Evolutionary conservation across 2,888 invertebrate genomes (phyloP).

Genomic region (Melanostoma scalare): DNA sequence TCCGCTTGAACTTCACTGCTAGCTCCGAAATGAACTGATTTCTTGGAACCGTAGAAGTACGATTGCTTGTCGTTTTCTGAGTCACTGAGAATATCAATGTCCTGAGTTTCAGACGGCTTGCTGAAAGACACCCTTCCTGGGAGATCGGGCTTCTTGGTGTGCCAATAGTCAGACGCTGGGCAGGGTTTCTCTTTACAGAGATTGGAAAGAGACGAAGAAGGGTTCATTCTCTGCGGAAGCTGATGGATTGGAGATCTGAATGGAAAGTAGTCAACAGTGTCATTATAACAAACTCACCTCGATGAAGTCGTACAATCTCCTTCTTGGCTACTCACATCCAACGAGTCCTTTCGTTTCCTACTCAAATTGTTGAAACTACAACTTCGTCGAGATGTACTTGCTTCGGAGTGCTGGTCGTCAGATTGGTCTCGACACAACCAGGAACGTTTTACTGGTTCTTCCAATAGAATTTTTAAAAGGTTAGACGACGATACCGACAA

Average conservation of each 20-base stretch:
- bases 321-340: constrained; percentile 75
- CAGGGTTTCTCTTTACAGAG: constrained; percentile 47
- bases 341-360: constrained; percentile 67
- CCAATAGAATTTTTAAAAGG: constrained; percentile 80
- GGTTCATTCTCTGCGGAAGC: constrained; percentile 46
- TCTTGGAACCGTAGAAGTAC: constrained; percentile 75
- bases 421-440: constrained; percentile 81
- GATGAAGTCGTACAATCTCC: constrained; percentile 70
- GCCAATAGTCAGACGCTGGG: constrained; percentile 55
- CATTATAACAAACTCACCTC: constrained; percentile 7
- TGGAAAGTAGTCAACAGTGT: neutral
- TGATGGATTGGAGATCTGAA: constrained; percentile 41
- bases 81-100: constrained; percentile 79
- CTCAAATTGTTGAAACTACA: constrained; percentile 71
- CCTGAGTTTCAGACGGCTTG: constrained; percentile 75
- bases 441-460: constrained; percentile 82
- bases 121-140: constrained; percentile 82
- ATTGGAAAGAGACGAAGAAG: constrained; percentile 34
- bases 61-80: constrained; percentile 80
- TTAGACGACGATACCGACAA: constrained; percentile 80
- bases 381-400: constrained; percentile 73
- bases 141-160: constrained; percentile 77
- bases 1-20: constrained; percentile 77
- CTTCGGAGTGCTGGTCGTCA: constrained; percentile 77
- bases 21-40: constrained; percentile 80